Evolutionary conservation across 2,113 vertebrate species (phyloP), one percentile per base, ranked within the genome.

Genomic region (Phycodurus eques): DNA sequence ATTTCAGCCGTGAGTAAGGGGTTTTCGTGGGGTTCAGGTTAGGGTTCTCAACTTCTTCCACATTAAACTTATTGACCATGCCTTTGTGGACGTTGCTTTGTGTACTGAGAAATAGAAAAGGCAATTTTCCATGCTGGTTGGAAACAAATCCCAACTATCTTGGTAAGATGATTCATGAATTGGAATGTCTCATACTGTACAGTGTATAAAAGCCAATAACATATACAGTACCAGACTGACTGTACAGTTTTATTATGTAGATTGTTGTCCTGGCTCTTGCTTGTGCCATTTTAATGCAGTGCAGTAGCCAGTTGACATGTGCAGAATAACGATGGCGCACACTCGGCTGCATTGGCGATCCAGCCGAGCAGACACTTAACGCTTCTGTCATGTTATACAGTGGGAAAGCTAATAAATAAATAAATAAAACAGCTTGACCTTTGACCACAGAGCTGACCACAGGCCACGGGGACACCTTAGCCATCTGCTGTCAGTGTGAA

Each of bases 341-440:
- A 75, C 33, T 67, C 1, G 4, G 56, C 43, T 67, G 65, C 67
- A 69, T 47, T 77, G 51, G 57, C 60, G 64, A 64, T 74, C 78
- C 71, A 71, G 49, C 78, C 72, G 43, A 71, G 71, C 27, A 75
- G 44, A 78, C 74, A 73, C 67, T 17, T 39, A 60, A 66, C 70
- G 66, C 49, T 79, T 67, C 67, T 66, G 61, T 72, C 74, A 67
- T 42, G 33, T 78, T 44, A 74, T 27, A 65, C 22, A 54, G 59
- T 19, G 15, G 33, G 64, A 70, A 71, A 71, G 70, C 49, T 71
- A 70, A 65, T 81, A 74, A 77, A 74, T 56, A 70, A 76, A 42
- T 63, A 44, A 70, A 63, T 33, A 65, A 31, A 31, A 31, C 43
- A 47, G 47, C 44, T 46, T 66, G 64, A 66, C 64, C 53, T 78